phyloP scores from a whole-genome alignment of 2,113 vertebrate genomes.

The Rhinolophus sinicus region DNA sequence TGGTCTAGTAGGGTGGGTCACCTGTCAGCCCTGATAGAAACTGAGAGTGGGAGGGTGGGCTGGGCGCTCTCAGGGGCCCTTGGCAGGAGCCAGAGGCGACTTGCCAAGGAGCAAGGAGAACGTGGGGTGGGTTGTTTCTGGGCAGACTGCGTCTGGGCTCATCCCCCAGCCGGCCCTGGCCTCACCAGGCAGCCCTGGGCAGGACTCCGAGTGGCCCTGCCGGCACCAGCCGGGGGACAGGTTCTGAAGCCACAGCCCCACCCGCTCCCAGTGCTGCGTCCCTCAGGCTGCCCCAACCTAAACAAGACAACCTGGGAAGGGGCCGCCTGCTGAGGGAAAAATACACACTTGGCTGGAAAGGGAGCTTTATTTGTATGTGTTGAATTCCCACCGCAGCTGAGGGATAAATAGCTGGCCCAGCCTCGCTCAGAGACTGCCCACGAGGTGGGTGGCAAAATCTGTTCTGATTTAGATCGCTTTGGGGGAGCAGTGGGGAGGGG shows the following conservation, averaged over 20 bases:
- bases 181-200: background rate
- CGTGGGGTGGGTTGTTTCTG: background rate
- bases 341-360: slow-evolving; percentile 72
- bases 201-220: background rate
- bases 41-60: background rate
- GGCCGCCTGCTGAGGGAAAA: slow-evolving; percentile 60
- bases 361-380: slow-evolving; percentile 76
- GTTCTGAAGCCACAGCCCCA: slow-evolving; percentile 22
- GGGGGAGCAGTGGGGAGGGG: background rate
- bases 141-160: background rate
- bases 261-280: background rate
- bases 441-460: slow-evolving; percentile 77
- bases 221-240: slow-evolving; percentile 21
- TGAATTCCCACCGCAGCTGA: slow-evolving; percentile 68
- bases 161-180: background rate
- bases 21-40: background rate
- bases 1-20: background rate
- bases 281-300: slow-evolving; percentile 51
- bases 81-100: background rate
- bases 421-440: slow-evolving; percentile 55
- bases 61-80: background rate
- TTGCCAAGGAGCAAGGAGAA: background rate
- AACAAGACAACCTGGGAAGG: slow-evolving; percentile 71
- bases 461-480: slow-evolving; percentile 73
- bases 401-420: slow-evolving; percentile 68